These are phyloP conservation scores for Hydractinia symbiolongicarpus DNA, from an alignment of 30 jellyfish, hydroid and myxozoan species.

Conservation along the genomic window DNA sequence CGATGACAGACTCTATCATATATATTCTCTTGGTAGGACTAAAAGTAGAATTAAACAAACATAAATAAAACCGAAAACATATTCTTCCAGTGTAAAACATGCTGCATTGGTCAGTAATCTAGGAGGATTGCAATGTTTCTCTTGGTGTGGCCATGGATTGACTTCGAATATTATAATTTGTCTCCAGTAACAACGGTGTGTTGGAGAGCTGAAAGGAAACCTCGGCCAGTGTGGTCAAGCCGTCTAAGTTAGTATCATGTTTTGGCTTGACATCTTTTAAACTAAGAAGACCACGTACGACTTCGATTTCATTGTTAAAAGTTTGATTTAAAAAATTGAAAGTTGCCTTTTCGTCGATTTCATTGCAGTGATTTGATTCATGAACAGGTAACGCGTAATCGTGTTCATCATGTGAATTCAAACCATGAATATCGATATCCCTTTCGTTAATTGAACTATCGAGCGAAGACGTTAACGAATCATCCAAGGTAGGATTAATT, in stretches of 20 bases:
- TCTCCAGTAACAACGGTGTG: not conserved
- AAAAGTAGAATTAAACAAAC: too few species aligned
- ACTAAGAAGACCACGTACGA: conserved; percentile 68
- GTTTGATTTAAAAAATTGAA: conserved; percentile 54
- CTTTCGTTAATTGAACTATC: not conserved
- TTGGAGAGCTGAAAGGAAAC: not conserved
- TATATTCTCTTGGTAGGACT: too few species aligned
- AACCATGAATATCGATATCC: not conserved
- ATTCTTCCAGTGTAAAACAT: too few species aligned
- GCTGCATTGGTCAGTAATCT: not conserved
- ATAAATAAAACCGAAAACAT: too few species aligned
- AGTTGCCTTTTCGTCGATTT: conserved; percentile 35
- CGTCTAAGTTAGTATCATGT: not conserved
- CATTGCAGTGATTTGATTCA: not conserved
- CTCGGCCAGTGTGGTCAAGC: not conserved
- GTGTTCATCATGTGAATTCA: conserved; percentile 37
- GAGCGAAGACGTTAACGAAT: not conserved
- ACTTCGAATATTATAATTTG: conserved; percentile 2
- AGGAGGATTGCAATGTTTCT: not conserved
- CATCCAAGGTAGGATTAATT: not conserved
- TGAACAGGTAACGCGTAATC: conserved; percentile 79
- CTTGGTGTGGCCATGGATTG: conserved; percentile 1
- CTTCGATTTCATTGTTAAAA: conserved; percentile 63
- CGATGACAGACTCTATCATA: too few species aligned
- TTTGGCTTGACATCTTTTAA: conserved; percentile 11